phyloP scores from a whole-genome alignment of 2,113 vertebrate species.

The Girardinichthys multiradiatus region DNA sequence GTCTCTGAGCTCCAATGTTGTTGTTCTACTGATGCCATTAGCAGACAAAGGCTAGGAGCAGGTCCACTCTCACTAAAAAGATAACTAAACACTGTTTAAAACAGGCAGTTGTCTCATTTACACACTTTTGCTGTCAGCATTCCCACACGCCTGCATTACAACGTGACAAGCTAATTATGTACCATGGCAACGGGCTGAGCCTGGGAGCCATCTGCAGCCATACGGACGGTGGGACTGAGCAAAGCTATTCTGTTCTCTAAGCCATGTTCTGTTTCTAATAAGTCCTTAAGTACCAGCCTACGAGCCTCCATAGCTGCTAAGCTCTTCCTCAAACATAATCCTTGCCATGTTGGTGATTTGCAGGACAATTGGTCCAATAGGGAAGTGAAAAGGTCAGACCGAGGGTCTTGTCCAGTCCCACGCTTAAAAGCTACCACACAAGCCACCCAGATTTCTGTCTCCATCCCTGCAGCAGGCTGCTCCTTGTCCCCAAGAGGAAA shows the following conservation, averaged over 20 bases:
- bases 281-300: slow-evolving; percentile 66
- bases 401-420: slow-evolving; percentile 77
- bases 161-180: slow-evolving; percentile 68
- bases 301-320: slow-evolving; percentile 68
- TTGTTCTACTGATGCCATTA: slow-evolving; percentile 46
- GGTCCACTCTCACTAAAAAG: slow-evolving; percentile 23
- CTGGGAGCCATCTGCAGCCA: slow-evolving; percentile 59
- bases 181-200: slow-evolving; percentile 63
- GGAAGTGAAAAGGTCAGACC: slow-evolving; percentile 84
- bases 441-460: slow-evolving; percentile 83
- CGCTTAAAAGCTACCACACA: slow-evolving; percentile 82
- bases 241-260: slow-evolving; percentile 49
- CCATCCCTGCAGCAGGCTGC: slow-evolving; percentile 68
- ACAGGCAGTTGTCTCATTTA: slow-evolving; percentile 37
- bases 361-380: slow-evolving; percentile 87
- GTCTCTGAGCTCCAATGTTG: slow-evolving; percentile 35
- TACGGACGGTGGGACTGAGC: slow-evolving; percentile 45
- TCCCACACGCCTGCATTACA: slow-evolving; percentile 54
- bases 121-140: slow-evolving; percentile 58
- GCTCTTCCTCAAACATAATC: slow-evolving; percentile 82
- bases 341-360: slow-evolving; percentile 85
- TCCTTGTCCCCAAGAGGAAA: neutral
- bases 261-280: slow-evolving; percentile 67
- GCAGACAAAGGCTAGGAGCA: slow-evolving; percentile 18
- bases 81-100: slow-evolving; percentile 44